Conservation (phyloP, 2,888 invertebrate species). For the Andrena haemorrhoa region DNA sequence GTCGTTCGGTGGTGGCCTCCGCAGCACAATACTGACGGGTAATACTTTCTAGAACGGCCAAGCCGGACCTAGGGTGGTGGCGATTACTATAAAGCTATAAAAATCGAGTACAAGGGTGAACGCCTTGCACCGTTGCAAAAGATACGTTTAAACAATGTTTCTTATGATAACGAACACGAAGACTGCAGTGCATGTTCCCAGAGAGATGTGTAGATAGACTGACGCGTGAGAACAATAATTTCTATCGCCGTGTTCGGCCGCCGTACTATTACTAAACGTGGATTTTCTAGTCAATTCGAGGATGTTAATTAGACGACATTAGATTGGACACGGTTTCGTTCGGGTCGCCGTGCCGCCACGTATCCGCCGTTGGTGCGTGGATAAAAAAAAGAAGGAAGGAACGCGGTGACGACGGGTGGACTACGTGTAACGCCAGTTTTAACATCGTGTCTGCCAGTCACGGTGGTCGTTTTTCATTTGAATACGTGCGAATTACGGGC, state of each 20-base stretch:
- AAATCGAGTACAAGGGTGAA: neutral
- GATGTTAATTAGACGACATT: constrained; percentile 66
- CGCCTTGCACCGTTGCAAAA: constrained; percentile 29
- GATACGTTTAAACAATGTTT: constrained; percentile 39
- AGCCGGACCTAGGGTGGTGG: neutral
- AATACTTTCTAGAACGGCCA: constrained; percentile 73
- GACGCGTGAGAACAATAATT: constrained; percentile 57
- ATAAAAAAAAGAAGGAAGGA: neutral
- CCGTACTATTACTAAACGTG: constrained; percentile 58
- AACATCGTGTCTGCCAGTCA: constrained; percentile 6
- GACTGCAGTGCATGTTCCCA: constrained; percentile 66
- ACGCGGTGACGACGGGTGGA: constrained; percentile 13
- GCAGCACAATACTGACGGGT: constrained; percentile 79
- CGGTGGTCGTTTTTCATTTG: constrained; percentile 32
- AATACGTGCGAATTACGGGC: constrained; percentile 30
- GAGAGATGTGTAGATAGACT: constrained; percentile 65
- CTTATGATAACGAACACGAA: constrained; percentile 59
- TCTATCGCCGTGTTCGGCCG: constrained; percentile 52
- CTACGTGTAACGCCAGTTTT: constrained; percentile 5
- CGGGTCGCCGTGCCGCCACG: neutral
- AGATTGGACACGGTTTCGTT: constrained; percentile 23
- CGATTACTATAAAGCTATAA: constrained; percentile 2
- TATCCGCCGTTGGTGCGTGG: neutral
- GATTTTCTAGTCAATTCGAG: constrained; percentile 80
- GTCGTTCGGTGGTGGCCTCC: constrained; percentile 72